phyloP scores from a whole-genome alignment of 2,113 vertebrate species.

The Silurus asotus region DNA sequence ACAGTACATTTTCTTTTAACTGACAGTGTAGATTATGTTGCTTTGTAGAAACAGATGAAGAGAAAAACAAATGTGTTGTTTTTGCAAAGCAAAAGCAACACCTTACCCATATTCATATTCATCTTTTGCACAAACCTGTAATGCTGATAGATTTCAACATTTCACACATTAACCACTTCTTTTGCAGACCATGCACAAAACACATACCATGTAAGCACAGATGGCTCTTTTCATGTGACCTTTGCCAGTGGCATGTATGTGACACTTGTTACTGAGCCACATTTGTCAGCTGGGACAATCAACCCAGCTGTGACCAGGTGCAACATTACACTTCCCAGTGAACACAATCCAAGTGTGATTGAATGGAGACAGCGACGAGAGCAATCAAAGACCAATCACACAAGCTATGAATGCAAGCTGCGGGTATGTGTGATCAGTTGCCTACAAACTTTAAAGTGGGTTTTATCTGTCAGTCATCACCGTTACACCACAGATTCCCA shows the following conservation, averaged over 20 bases:
- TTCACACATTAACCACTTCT: constrained; percentile 24
- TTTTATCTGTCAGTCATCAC: neutral
- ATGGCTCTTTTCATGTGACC: constrained; percentile 86
- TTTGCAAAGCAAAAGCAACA: neutral
- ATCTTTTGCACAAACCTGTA: neutral
- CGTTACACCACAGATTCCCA: constrained; percentile 22
- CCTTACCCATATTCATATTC: neutral
- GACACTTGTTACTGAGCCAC: constrained; percentile 85
- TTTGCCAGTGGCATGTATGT: constrained; percentile 95
- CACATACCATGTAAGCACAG: constrained; percentile 88
- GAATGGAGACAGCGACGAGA: constrained; percentile 94
- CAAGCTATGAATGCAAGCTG: constrained; percentile 88
- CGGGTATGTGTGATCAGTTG: constrained; percentile 74
- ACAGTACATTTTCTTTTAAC: constrained; percentile 9
- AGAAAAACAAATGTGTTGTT: neutral
- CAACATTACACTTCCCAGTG: constrained; percentile 91
- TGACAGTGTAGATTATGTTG: neutral
- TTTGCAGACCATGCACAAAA: constrained; percentile 87
- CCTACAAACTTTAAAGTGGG: neutral
- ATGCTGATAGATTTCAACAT: constrained; percentile 30
- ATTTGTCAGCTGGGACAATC: constrained; percentile 81
- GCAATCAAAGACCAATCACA: constrained; percentile 88
- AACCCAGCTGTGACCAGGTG: constrained; percentile 89
- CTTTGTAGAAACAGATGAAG: neutral
- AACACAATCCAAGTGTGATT: constrained; percentile 89